Evolutionary conservation across 2,888 invertebrate species (phyloP).

Genomic region (Pachymerium ferrugineum): DNA sequence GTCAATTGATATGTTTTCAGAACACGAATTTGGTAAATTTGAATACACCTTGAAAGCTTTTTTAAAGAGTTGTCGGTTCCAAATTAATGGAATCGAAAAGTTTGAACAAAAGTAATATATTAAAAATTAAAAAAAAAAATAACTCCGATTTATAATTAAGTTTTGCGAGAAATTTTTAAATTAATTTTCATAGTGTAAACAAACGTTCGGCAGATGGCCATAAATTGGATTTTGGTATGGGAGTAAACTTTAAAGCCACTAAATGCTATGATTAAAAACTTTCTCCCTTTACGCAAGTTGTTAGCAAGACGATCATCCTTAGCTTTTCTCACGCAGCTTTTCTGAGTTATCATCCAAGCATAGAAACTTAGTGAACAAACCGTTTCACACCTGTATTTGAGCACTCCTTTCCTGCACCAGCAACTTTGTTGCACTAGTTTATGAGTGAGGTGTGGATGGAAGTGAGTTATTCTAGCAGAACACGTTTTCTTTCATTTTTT

Average conservation of each 20-base stretch:
- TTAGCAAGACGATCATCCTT: background rate
- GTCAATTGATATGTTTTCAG: background rate
- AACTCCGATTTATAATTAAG: no score
- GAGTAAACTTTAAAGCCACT: background rate
- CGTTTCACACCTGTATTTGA: conserved; percentile 12
- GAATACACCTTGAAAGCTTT: no score
- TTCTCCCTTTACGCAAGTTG: background rate
- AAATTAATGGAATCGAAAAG: no score
- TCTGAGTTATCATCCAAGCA: background rate
- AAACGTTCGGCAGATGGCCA: no score
- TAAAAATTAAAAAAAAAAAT: no score
- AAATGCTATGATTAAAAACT: background rate
- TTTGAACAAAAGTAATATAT: no score
- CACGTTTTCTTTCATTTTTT: background rate
- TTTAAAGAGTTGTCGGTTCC: no score
- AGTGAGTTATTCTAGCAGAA: background rate
- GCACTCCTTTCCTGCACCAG: background rate
- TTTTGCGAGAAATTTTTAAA: no score
- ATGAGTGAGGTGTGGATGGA: background rate
- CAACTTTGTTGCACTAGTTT: background rate
- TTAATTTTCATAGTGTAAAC: no score
- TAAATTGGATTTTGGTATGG: background rate
- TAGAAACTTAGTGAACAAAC: background rate
- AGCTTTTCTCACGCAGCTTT: conserved; percentile 5
- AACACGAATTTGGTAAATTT: background rate